Evolutionary conservation across 2,888 invertebrate genomes (phyloP).

Genomic region (Octonoba sinensis): DNA sequence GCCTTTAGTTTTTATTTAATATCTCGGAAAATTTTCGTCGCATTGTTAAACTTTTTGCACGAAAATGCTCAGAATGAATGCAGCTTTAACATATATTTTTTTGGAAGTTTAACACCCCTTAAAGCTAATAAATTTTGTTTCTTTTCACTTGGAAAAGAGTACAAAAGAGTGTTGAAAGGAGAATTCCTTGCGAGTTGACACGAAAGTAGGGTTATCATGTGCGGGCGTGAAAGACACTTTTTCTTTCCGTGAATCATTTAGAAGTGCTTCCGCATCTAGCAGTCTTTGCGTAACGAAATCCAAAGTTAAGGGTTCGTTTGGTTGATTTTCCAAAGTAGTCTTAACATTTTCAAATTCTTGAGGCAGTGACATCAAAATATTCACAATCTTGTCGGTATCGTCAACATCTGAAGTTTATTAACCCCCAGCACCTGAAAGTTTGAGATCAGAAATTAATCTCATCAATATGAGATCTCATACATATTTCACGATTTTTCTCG

Average conservation of each 20-base stretch:
- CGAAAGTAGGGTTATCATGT: background rate
- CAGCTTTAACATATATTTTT: too few species aligned
- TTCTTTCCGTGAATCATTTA: background rate
- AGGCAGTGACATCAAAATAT: constrained; percentile 17
- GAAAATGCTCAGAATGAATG: too few species aligned
- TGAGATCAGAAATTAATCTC: background rate
- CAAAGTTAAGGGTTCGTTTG: background rate
- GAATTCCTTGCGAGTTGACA: background rate
- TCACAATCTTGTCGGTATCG: background rate
- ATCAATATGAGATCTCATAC: too few species aligned
- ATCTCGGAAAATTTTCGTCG: too few species aligned
- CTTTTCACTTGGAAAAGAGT: background rate
- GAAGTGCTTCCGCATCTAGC: background rate
- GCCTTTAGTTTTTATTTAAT: too few species aligned
- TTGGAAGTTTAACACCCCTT: too few species aligned
- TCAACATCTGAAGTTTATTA: too few species aligned
- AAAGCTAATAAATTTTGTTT: background rate
- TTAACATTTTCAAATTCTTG: constrained; percentile 9
- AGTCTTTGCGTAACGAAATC: constrained; percentile 8
- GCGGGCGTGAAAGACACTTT: background rate
- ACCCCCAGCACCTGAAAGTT: background rate
- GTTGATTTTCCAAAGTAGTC: constrained; percentile 11
- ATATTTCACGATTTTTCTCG: too few species aligned
- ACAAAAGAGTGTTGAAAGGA: background rate
- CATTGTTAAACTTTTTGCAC: too few species aligned